phyloP scores from a whole-genome alignment of 2,797 vertebrate species.

The Sarcophilus harrisii region DNA sequence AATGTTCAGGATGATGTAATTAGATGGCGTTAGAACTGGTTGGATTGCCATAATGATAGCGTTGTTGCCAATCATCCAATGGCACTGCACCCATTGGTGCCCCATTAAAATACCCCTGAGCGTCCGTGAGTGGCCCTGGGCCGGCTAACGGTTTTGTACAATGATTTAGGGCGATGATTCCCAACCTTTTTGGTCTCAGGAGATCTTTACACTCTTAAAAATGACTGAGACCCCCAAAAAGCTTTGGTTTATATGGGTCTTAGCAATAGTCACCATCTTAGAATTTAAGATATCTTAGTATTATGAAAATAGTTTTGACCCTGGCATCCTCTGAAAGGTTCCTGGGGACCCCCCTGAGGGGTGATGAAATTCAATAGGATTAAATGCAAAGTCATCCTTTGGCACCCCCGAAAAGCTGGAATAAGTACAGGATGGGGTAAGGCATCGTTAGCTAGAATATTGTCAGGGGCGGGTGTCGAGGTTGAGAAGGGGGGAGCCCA shows the following conservation, averaged over 20 bases:
- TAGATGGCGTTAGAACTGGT: neutral
- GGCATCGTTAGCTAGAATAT: neutral
- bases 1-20: neutral
- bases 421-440: neutral
- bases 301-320: neutral
- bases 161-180: no score
- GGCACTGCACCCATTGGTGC: neutral
- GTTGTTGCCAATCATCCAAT: neutral
- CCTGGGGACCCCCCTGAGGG: no score
- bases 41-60: neutral
- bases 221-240: neutral
- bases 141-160: no score
- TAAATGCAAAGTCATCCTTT: neutral
- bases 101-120: neutral
- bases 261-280: neutral
- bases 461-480: neutral
- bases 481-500: no score
- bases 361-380: neutral
- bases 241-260: neutral
- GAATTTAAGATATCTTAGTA: neutral
- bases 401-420: neutral
- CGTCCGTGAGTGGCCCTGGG: neutral
- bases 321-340: neutral
- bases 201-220: neutral
- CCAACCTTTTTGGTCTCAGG: neutral